Percentiles rank a stretch among this genome's conserved stretches.
Conservation (phyloP, 2,113 vertebrate species). For the Cinclus mexicanus region DNA sequence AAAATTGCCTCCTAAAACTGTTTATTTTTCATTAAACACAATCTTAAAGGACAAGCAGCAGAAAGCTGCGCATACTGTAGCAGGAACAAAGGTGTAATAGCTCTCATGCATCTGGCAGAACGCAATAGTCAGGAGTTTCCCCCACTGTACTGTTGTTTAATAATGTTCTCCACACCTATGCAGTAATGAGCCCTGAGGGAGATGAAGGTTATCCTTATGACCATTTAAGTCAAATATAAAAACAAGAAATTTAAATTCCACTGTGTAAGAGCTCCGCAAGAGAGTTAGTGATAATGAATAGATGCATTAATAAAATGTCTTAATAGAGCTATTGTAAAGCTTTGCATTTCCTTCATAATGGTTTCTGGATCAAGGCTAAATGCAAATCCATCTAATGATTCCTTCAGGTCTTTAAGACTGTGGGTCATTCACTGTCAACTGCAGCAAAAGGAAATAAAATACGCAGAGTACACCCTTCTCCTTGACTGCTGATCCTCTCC, state of each 20-base stretch:
- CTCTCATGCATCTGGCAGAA: background rate
- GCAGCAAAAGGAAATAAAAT: background rate
- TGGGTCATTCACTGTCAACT: background rate
- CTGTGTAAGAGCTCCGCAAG: background rate
- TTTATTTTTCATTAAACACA: slow-evolving; percentile 14
- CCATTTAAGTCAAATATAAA: background rate
- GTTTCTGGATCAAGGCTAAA: background rate
- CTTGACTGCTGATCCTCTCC: background rate
- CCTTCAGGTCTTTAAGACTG: background rate
- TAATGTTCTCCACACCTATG: background rate
- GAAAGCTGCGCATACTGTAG: background rate
- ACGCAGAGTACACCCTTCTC: background rate
- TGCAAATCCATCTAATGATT: background rate
- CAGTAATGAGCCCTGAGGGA: background rate
- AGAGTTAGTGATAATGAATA: background rate
- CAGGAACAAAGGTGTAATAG: background rate
- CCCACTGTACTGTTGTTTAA: background rate
- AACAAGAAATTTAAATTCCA: background rate
- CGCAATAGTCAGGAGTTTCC: background rate
- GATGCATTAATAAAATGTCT: background rate
- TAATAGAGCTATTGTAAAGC: background rate
- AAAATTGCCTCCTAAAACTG: background rate
- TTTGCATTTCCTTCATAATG: background rate
- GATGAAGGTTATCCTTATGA: background rate
- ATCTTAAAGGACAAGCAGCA: background rate